phyloP scores from a whole-genome alignment of 2,113 vertebrate species.

The Brachypteracias leptosomus region DNA sequence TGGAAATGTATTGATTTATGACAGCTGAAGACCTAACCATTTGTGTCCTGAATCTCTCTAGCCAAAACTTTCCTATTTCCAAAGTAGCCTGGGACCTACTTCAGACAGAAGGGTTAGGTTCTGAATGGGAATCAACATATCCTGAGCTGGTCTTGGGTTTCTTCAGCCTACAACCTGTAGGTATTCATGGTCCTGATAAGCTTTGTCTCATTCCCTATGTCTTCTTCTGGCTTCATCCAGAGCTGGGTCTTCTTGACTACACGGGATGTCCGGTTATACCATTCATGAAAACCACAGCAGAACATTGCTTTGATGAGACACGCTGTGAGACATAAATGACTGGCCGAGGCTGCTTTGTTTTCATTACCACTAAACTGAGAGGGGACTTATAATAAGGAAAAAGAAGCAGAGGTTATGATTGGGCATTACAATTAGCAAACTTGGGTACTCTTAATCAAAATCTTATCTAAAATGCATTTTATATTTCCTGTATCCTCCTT shows the following conservation, averaged over 20 bases:
- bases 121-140: background rate
- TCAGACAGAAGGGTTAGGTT: background rate
- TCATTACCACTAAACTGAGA: constrained; percentile 42
- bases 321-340: constrained; percentile 41
- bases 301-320: constrained; percentile 59
- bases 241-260: constrained; percentile 57
- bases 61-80: background rate
- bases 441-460: background rate
- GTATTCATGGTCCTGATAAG: background rate
- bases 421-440: background rate
- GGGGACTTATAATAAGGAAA: background rate
- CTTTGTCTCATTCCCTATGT: background rate
- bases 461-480: background rate
- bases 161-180: background rate
- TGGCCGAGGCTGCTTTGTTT: constrained; percentile 61
- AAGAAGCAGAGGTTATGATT: background rate
- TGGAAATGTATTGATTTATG: background rate
- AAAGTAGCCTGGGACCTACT: background rate
- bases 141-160: background rate
- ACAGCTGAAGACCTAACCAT: background rate
- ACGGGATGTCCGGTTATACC: constrained; percentile 51
- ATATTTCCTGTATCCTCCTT: background rate
- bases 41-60: background rate
- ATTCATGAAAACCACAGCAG: constrained; percentile 59
- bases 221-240: constrained; percentile 27